Evolutionary conservation across 2,113 vertebrate species (phyloP).

Genomic region (Varanus salvator): DNA sequence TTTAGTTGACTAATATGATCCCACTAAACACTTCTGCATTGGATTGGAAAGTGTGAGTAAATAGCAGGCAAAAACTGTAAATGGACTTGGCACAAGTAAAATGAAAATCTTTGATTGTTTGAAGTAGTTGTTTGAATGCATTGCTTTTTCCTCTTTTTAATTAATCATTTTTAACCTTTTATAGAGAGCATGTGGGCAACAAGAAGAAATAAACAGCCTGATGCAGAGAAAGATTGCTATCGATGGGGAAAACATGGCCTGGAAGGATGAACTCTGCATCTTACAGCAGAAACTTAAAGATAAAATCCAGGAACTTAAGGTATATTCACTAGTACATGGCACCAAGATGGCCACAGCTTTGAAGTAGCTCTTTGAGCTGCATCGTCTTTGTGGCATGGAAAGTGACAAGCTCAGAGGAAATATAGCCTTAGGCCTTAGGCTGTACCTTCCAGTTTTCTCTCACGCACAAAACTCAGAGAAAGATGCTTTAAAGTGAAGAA

Average conservation of each 20-base stretch:
- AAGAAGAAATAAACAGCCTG: slow-evolving; percentile 85
- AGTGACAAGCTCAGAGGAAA: slow-evolving; percentile 83
- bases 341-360: slow-evolving; percentile 72
- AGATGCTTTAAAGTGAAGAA: slow-evolving; percentile 84
- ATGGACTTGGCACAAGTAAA: background rate
- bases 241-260: slow-evolving; percentile 81
- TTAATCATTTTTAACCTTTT: slow-evolving; percentile 26
- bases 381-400: slow-evolving; percentile 80
- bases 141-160: background rate
- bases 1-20: background rate
- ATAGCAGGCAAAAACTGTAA: background rate
- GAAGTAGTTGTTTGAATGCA: slow-evolving; percentile 27
- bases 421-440: slow-evolving; percentile 83
- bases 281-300: slow-evolving; percentile 86
- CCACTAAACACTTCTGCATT: background rate
- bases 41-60: background rate
- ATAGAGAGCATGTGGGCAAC: slow-evolving; percentile 79
- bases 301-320: slow-evolving; percentile 89
- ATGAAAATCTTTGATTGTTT: background rate
- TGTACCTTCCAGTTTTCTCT: slow-evolving; percentile 79
- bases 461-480: slow-evolving; percentile 71
- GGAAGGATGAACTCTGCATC: slow-evolving; percentile 86
- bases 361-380: slow-evolving; percentile 77
- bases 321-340: slow-evolving; percentile 81
- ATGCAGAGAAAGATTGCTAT: slow-evolving; percentile 76